Evolutionary conservation across 2,797 vertebrate genomes (phyloP).

Genomic region (Sebastolobus alascanus): DNA sequence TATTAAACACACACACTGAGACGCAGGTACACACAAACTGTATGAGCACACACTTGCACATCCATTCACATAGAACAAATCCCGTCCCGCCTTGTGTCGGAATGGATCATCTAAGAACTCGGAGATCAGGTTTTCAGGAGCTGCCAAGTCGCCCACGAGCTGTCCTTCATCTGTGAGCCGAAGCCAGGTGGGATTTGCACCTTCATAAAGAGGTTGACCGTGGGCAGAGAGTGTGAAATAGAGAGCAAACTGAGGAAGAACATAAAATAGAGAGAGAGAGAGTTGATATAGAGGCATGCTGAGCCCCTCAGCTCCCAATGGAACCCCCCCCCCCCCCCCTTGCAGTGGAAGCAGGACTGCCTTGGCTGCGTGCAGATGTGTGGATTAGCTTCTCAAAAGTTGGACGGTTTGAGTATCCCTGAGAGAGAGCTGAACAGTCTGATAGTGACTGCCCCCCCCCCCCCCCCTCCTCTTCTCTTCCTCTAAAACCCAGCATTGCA

Average conservation of each 20-base stretch:
- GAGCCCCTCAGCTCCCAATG: conserved; percentile 43
- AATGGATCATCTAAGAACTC: conserved; percentile 52
- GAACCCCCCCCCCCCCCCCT: conserved; percentile 28
- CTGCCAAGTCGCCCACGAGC: conserved; percentile 56
- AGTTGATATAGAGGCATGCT: conserved; percentile 31
- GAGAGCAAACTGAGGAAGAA: conserved; percentile 45
- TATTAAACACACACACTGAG: conserved; percentile 22
- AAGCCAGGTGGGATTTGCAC: conserved; percentile 67
- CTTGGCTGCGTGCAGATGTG: conserved; percentile 55
- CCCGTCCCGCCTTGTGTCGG: conserved; percentile 22
- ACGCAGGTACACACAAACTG: conserved; percentile 8
- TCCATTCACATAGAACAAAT: conserved; percentile 33
- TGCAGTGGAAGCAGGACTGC: conserved; percentile 35
- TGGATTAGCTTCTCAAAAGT: conserved; percentile 65
- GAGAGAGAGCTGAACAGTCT: conserved; percentile 41
- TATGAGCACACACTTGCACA: conserved; percentile 3
- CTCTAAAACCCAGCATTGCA: conserved; percentile 45
- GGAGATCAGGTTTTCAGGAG: conserved; percentile 52
- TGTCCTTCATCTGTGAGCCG: conserved; percentile 58
- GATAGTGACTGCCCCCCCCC: conserved; percentile 28
- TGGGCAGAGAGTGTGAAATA: conserved; percentile 35
- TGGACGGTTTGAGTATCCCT: conserved; percentile 47
- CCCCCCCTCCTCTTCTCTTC: neutral
- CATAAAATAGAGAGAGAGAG: conserved; percentile 17
- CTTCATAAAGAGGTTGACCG: conserved; percentile 51